phyloP scores from a whole-genome alignment of 2,888 invertebrate genomes.

The Tupiocoris notatus region DNA sequence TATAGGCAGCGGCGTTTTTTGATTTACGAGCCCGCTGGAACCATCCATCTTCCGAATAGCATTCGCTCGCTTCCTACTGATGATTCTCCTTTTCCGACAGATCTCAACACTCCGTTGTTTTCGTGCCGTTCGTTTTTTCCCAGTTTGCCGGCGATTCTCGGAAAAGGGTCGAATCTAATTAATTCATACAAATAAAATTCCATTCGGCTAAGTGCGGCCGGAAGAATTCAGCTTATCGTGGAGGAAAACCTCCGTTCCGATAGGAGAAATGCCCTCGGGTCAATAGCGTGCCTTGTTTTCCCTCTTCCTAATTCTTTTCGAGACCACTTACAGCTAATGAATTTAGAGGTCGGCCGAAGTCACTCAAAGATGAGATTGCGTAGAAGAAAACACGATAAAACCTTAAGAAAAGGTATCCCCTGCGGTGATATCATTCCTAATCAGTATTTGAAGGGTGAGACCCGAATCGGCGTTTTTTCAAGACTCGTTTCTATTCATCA shows the following conservation, averaged over 20 bases:
- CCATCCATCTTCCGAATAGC: background rate
- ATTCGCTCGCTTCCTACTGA: background rate
- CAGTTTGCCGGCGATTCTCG: background rate
- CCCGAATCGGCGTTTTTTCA: too few species aligned
- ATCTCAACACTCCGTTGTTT: background rate
- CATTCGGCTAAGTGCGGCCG: conserved; percentile 8
- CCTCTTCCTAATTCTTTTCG: background rate
- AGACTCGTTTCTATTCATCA: too few species aligned
- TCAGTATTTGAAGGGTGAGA: too few species aligned
- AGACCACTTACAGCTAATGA: background rate
- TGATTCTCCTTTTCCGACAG: background rate
- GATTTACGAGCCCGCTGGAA: background rate
- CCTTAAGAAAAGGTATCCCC: background rate
- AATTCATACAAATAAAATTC: conserved; percentile 26
- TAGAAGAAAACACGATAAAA: background rate
- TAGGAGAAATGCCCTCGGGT: background rate
- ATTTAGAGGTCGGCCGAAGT: background rate
- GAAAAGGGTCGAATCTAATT: conserved; percentile 10
- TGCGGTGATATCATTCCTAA: background rate
- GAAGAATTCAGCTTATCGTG: background rate
- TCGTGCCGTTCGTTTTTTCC: background rate
- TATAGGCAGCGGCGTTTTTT: background rate
- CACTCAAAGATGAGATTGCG: background rate
- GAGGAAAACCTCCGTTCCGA: background rate
- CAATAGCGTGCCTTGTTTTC: too few species aligned